Base-by-base conservation (phyloP, 2,113 vertebrate genomes). In the Australoheros scitulus region DNA sequence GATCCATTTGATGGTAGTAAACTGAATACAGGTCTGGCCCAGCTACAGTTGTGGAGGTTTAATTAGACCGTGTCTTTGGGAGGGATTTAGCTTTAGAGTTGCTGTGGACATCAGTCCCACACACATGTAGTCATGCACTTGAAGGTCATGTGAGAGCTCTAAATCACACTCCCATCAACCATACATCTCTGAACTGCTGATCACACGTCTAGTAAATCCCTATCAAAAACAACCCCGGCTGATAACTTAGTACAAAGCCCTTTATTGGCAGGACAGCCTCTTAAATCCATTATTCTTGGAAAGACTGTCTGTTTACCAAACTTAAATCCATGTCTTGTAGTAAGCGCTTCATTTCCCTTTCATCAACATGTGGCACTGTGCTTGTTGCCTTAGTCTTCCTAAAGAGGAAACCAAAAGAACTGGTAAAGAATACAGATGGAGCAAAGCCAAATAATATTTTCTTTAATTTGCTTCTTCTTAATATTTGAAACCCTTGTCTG, bases 281-380 rank as follows among this genome's bases (percentile, higher is more conserved):
- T 84, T 14, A 61, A 29, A 68, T 60, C 70, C 77, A 89, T 86
- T 86, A 88, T 80, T 91, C 64, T 86, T 87, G 88, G 90, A 91
- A 58, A 61, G 57, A 47, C 36, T 26, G 26, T 88, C 5, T 92
- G 79, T 92, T 91, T 91, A 83, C 76, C 72, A 70, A 81, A 82
- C 59, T 90, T 36, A 59, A 41, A 80, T 87, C 52, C 24, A 75
- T 74, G 58, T 79, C 74, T 60, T 18, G 17, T 13, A 63, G 41
- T 87, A 84, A 94, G 89, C 88, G 24, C 82, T 84, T 91, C 82
- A 94, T 92, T 93, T 94, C 90, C 87, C 75, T 38, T 41, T n/a
- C 32, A 29, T 11, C 74, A 76, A 91, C 89, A 88, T 0, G 86
- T 84, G 81, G 81, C 58, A 80, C 24, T 38, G 87, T 78, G 74